Evolutionary conservation across 1,140 invertebrate species (phyloP).

Genomic region (Melanaphis sacchari): DNA sequence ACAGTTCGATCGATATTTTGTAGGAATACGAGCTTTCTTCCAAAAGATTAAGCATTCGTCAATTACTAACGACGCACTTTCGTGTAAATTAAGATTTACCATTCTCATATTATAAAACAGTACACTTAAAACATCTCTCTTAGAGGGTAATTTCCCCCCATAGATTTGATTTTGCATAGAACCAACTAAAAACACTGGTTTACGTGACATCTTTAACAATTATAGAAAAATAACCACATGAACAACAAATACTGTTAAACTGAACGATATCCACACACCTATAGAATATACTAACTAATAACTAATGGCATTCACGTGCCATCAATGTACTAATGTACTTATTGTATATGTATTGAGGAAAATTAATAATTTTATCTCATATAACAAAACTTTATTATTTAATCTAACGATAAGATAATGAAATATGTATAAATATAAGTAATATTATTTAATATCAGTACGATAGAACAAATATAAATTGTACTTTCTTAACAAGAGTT

Average conservation of each 20-base stretch:
- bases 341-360: too few species aligned
- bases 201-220: not conserved
- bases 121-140: not conserved
- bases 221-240: not conserved
- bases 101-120: not conserved
- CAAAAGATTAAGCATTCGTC: not conserved
- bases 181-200: not conserved
- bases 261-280: not conserved
- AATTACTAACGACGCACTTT: not conserved
- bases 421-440: not conserved
- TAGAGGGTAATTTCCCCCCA: too few species aligned
- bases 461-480: not conserved
- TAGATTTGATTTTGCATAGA: not conserved
- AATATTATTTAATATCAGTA: not conserved
- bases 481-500: not conserved
- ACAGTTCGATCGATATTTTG: not conserved
- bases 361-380: too few species aligned
- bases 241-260: not conserved
- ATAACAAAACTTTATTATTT: too few species aligned
- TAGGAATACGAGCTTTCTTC: not conserved
- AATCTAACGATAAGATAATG: not conserved
- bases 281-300: not conserved
- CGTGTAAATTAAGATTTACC: not conserved
- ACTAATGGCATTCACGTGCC: too few species aligned
- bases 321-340: too few species aligned